Evolutionary conservation across 2,113 vertebrate species (phyloP).

Genomic region (Caranx melampygus): DNA sequence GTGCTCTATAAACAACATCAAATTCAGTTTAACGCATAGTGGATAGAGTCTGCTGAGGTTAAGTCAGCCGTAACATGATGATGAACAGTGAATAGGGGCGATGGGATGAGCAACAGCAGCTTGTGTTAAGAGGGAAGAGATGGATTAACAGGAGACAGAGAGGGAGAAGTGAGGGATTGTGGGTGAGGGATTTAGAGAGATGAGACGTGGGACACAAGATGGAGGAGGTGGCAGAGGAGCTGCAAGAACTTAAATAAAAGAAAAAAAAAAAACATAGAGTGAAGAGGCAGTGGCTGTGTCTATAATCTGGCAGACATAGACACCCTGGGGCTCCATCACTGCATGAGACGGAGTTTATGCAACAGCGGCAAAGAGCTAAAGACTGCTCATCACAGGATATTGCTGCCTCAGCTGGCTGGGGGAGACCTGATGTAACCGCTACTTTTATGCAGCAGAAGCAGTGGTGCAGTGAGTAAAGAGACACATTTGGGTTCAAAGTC

Average conservation of each 20-base stretch:
- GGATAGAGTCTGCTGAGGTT: background rate
- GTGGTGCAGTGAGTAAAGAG: conserved; percentile 1
- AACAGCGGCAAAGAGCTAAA: conserved; percentile 24
- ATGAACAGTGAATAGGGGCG: conserved; percentile 7
- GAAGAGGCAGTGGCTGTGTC: conserved; percentile 17
- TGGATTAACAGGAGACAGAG: conserved; percentile 50
- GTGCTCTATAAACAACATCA: background rate
- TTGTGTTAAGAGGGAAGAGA: conserved; percentile 31
- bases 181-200: conserved; percentile 38
- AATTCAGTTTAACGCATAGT: background rate
- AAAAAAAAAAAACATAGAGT: background rate
- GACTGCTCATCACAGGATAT: conserved; percentile 50
- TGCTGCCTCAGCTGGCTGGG: conserved; percentile 34
- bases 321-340: conserved; percentile 6
- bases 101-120: conserved; percentile 45
- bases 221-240: conserved; percentile 30
- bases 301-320: conserved; percentile 50
- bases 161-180: conserved; percentile 38
- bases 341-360: conserved; percentile 26
- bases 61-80: conserved; percentile 1
- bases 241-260: conserved; percentile 9
- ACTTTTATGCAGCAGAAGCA: background rate
- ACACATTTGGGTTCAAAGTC: background rate
- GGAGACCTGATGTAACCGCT: conserved; percentile 18
- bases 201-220: conserved; percentile 38